These are phyloP conservation scores for rat (Rattus norvegicus) DNA, from an alignment of 2,113 vertebrate genomes.

Conservation along the genomic window GRCr8 NC_086031.1:106622501-106623000, in stretches of 20 bases:
- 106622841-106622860: background rate
- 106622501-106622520: background rate
- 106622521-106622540: background rate
- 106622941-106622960: background rate
- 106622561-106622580: background rate
- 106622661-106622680: background rate
- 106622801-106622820: background rate
- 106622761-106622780: background rate
- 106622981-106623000: slow-evolving; percentile 48
- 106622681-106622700: background rate
- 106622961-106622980: background rate
- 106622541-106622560: background rate
- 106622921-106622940: background rate
- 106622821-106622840: too few relatives aligned
- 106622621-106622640: background rate
- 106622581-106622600: background rate
- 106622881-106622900: background rate
- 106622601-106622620: background rate
- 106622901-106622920: background rate
- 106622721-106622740: background rate
- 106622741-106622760: background rate
- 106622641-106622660: background rate
- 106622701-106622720: background rate
- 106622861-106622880: background rate
- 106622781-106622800: background rate